Evolutionary conservation across 2,113 vertebrate species (phyloP), one percentile per base, ranked within the genome.

Genomic region (Channa maculata): DNA sequence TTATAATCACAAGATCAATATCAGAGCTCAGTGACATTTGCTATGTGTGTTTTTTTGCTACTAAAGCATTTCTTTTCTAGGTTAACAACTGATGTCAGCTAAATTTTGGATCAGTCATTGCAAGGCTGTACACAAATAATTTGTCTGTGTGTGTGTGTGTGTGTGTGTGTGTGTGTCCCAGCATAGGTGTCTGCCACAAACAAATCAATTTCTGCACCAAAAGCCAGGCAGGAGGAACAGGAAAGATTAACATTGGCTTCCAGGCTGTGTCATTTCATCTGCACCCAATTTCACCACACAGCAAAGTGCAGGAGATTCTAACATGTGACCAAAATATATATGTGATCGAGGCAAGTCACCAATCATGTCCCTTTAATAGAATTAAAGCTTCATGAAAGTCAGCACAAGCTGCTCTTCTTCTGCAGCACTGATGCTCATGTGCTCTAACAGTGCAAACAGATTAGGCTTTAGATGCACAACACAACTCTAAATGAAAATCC

Each of bases 1-100:
- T 72, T 71, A 84, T 80, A 85, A 92, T 86, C 75, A 77, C 79
- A 70, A 61, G 68, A 92, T 92, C 89, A 80, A 90, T 92, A 88
- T 6, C 33, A 62, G 54, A 60, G 58, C 78, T 88, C 82, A 69
- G 69, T 84, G 83, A 63, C 69, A 83, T 85, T 91, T 89, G 53
- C 73, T 65, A 73, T 24, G 66, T 14, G 1, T 53, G 12, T 80
- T 80, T 85, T 74, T 79, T 65, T 2, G 63, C 90, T 81, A 71
- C 33, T 76, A 6, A 82, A 78, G 89, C 87, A 79, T 65, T 88
- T 86, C 68, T 87, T 69, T 82, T 66, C 70, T n/a, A 44, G 59
- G 77, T 83, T 78, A 84, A 80, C 84, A 84, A 83, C 71, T 86
- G 83, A 91, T 82, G 81, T 86, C 79, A 84, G 67, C 80, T 90